Evolutionary conservation across 2,797 vertebrate genomes (phyloP), one percentile per base, ranked within the genome.

Genomic region (Takifugu ocellatus): DNA sequence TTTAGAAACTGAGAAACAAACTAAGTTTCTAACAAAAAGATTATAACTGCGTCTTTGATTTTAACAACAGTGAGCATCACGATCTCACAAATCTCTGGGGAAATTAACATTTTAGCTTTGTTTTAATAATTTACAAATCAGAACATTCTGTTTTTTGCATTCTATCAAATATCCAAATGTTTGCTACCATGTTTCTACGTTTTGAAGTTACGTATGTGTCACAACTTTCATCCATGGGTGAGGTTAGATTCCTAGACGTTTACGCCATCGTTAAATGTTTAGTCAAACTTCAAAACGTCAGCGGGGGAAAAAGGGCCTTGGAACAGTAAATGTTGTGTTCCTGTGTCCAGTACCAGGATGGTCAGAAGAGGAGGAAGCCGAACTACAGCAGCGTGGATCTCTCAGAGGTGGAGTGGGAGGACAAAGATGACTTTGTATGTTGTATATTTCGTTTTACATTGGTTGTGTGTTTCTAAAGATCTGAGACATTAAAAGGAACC

Each of bases 371-470:
- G 82, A 94, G 94, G 71, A 99, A 98, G 61, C 95, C 96, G 42
- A 94, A 96, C 88, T 98, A 99, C 75, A 98, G 95, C 49, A 98
- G 96, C 0, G 97, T 99, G 74, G 96, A 99, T 82, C 94, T 99
- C 49, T 98, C 96, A 0, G 97, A 98, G 83, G 96, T 98, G 7
- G 97, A 98, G 69, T 98, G 96, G 97, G 97, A 98, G 76, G 97
- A 99, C 86, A 93, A 94, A 68, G 95, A 98, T 53, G 94, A 98
- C 68, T 91, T 94, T 78, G 97, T 99, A 91, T 56, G 94, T 49
- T 50, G 4, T 14, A 39, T 39, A 39, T 39, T 39, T 39, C 11
- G 10, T 39, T 39, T 12, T 10, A 39, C 36, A 3, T 14, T 39
- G 36, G 14, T 14, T 39, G 11, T 3, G 12, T 39, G 36, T 39